These are phyloP conservation scores for Varecia variegata DNA, from an alignment of 2,797 vertebrate species.

Conservation along the genomic window DNA sequence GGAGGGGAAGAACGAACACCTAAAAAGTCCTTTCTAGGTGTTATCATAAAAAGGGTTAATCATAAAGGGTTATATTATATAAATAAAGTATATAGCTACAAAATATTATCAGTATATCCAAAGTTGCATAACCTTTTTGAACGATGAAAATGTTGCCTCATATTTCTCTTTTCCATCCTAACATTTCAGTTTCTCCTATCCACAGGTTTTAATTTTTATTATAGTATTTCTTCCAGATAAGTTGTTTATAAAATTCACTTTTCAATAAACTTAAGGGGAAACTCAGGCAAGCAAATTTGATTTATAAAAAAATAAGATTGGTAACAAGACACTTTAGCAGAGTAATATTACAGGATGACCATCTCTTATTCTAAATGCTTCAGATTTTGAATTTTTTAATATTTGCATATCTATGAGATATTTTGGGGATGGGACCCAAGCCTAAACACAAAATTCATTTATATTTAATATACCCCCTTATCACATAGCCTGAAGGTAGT, in stretches of 20 bases:
- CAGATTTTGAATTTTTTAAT: background rate
- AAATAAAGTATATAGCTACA: background rate
- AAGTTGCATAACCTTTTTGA: background rate
- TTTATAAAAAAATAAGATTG: background rate
- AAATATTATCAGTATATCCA: background rate
- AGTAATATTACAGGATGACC: background rate
- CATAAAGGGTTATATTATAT: background rate
- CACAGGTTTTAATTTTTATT: conserved; percentile 12
- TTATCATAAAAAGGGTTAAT: too few species aligned
- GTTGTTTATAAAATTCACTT: conserved; percentile 22
- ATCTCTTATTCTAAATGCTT: background rate
- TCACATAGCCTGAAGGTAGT: background rate
- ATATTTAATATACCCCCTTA: background rate
- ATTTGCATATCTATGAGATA: background rate
- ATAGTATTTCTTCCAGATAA: background rate
- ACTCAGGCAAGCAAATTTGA: conserved; percentile 1
- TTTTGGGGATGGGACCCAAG: background rate
- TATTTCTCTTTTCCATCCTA: conserved; percentile 3
- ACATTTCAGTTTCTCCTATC: conserved; percentile 4
- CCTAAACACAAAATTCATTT: background rate
- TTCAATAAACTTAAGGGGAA: conserved; percentile 20
- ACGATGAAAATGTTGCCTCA: background rate
- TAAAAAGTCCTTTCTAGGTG: background rate
- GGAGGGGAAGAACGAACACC: background rate
- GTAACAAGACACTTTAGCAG: background rate